Evolutionary conservation across 2,888 invertebrate genomes (phyloP).

Genomic region (Helicoverpa assulta): DNA sequence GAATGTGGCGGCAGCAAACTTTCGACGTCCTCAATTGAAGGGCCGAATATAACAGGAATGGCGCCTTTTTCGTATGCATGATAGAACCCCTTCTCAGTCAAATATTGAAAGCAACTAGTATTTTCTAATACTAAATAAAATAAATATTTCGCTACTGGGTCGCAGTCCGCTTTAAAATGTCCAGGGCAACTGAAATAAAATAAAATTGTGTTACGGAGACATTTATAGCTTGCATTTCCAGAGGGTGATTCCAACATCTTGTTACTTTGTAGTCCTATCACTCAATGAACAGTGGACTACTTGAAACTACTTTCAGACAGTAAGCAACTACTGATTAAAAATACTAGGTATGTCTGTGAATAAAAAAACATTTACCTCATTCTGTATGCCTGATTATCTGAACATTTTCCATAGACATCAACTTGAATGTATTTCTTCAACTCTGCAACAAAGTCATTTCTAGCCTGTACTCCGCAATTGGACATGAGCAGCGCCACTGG

Average conservation of each 20-base stretch:
- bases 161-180: constrained; percentile 91
- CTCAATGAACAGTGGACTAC: too few relatives aligned
- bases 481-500: constrained; percentile 90
- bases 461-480: constrained; percentile 86
- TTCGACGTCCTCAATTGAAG: constrained; percentile 83
- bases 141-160: constrained; percentile 89
- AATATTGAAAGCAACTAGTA: constrained; percentile 92
- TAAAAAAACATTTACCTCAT: constrained; percentile 44
- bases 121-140: constrained; percentile 94
- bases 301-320: not conserved
- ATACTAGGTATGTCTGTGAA: not conserved
- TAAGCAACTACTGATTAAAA: not conserved
- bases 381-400: constrained; percentile 66
- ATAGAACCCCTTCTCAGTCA: constrained; percentile 93
- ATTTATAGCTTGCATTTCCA: not conserved
- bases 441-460: constrained; percentile 89
- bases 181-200: constrained; percentile 90
- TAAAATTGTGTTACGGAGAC: not conserved
- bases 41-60: constrained; percentile 92
- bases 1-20: constrained; percentile 91
- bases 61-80: constrained; percentile 91
- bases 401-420: constrained; percentile 90
- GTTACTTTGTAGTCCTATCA: not conserved
- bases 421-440: constrained; percentile 91
- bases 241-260: not conserved